Conservation (phyloP, 2,797 vertebrate genomes). For the Rhyacichthys aspro region DNA sequence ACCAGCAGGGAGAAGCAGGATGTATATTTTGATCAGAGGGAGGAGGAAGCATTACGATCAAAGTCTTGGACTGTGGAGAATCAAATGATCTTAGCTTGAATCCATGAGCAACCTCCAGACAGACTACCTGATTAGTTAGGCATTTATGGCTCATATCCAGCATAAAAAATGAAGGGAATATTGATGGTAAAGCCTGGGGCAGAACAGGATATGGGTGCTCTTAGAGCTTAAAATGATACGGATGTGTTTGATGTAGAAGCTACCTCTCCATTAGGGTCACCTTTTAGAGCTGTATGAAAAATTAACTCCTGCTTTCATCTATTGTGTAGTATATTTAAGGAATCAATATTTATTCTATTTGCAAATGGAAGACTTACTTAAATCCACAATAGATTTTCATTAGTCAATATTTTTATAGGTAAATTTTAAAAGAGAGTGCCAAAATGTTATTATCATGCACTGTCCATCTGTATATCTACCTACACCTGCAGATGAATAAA, state of each 20-base stretch:
- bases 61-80: slow-evolving; percentile 58
- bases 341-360: background rate
- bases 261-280: slow-evolving; percentile 15
- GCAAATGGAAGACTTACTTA: slow-evolving; percentile 5
- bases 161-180: slow-evolving; percentile 49
- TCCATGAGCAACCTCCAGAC: slow-evolving; percentile 52
- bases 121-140: slow-evolving; percentile 63
- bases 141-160: slow-evolving; percentile 59
- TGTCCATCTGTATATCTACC: background rate
- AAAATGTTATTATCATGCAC: too few relatives aligned
- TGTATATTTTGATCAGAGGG: slow-evolving; percentile 63
- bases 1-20: slow-evolving; percentile 46
- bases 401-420: slow-evolving; percentile 6
- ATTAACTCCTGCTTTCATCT: background rate
- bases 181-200: slow-evolving; percentile 52
- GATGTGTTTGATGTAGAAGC: slow-evolving; percentile 29
- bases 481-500: too few relatives aligned
- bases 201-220: slow-evolving; percentile 27
- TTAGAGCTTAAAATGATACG: slow-evolving; percentile 19
- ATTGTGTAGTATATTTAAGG: background rate
- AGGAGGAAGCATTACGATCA: slow-evolving; percentile 67
- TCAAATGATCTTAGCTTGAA: slow-evolving; percentile 63
- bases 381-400: slow-evolving; percentile 4
- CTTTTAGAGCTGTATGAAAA: background rate
- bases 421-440: too few relatives aligned